Evolutionary conservation across 2,113 vertebrate genomes (phyloP), one percentile per base, ranked within the genome.

Genomic region (Cochlearius cochlearius): DNA sequence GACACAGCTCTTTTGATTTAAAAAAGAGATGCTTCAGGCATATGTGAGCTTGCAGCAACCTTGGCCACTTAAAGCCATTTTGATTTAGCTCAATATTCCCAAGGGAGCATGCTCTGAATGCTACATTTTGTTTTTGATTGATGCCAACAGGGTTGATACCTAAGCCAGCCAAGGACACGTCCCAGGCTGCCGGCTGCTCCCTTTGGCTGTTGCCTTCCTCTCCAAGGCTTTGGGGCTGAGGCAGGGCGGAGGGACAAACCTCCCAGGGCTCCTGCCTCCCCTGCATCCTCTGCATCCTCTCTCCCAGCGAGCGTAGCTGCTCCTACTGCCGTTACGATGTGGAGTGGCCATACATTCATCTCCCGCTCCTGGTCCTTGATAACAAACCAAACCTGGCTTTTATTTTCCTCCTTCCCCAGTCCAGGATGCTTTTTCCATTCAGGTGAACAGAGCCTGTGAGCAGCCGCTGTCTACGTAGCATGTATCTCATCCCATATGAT

Each of bases 401-500:
- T 60, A 7, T n/a, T n/a, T 15, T 30, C 29, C 29, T 62, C n/a
- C 20, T 67, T 75, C 55, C 7, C 11, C 13, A 23, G 22, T 3
- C 15, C 30, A 43, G 14, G 41, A 12, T 11, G 36, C 15, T 72
- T 79, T 55, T 68, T 21, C 52, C 15, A 27, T 50, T 43, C 38
- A 41, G 64, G 22, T 50, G 45, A 62, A 10, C 9, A 41, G n/a
- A 43, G 25, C 18, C 26, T 62, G 41, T 49, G 59, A 86, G 52
- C 67, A 74, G 29, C 36, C 4, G 0, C 6, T 84, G 60, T 15
- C 23, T 52, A 5, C 0, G 0, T 16, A 49, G 76, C 41, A 5
- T 21, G 21, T 19, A 11, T 53, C 36, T 81, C 41, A 12, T 58
- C 45, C 53, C 45, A 10, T 9, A 25, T 11, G 15, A 32, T 45